phyloP scores from a whole-genome alignment of 1,140 invertebrate species.

The Zelostemma sp. region DNA sequence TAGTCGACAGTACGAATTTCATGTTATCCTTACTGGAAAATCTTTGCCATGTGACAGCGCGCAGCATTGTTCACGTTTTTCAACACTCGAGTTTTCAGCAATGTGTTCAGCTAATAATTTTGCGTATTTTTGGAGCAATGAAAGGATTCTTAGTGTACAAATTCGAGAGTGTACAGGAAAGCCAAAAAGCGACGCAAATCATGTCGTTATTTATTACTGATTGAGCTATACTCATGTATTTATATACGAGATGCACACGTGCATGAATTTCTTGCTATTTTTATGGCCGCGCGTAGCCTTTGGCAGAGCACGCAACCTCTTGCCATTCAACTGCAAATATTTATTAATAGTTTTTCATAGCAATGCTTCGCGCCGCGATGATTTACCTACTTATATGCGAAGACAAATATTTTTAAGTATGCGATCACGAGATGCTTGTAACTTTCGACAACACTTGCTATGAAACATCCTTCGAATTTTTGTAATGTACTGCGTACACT shows the following conservation, averaged over 20 bases:
- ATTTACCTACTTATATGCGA: background rate
- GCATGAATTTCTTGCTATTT: conserved; percentile 43
- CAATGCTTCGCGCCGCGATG: conserved; percentile 8
- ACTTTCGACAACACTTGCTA: too few species aligned
- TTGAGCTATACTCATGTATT: conserved; percentile 41
- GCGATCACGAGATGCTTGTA: background rate
- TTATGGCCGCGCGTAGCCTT: conserved; percentile 23
- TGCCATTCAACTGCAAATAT: conserved; percentile 36
- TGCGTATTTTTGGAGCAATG: too few species aligned
- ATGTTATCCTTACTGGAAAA: background rate
- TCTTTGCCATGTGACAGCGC: background rate
- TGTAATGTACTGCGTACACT: too few species aligned
- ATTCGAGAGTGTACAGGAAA: background rate
- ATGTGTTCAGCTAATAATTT: too few species aligned
- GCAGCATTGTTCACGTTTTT: too few species aligned
- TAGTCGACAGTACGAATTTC: background rate
- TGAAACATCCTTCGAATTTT: too few species aligned
- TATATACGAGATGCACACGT: conserved; percentile 31
- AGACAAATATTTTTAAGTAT: conserved; percentile 14
- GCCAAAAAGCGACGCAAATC: conserved; percentile 24
- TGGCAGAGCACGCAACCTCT: conserved; percentile 31
- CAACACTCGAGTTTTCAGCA: too few species aligned
- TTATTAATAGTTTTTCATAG: conserved; percentile 35
- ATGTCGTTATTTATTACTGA: conserved; percentile 36
- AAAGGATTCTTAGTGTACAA: too few species aligned